Evolutionary conservation across 1,140 invertebrate species (phyloP).

Genomic region (Ylistrum balloti): DNA sequence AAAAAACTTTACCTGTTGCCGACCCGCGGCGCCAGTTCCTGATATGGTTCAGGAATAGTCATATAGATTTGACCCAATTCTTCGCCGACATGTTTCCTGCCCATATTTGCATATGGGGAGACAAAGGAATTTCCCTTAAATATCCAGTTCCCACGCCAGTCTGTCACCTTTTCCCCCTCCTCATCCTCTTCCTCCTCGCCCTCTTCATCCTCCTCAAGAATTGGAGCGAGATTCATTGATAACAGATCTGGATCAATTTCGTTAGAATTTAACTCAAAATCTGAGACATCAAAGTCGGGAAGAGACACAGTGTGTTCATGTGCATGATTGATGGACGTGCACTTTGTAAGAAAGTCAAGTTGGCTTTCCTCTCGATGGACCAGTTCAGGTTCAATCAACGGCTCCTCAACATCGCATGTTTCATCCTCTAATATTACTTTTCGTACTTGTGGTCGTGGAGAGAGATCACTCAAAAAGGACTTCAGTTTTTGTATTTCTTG

Average conservation of each 20-base stretch:
- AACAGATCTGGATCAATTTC: constrained; percentile 78
- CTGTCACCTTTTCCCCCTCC: constrained; percentile 58
- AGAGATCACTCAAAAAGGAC: constrained; percentile 70
- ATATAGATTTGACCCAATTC: constrained; percentile 64
- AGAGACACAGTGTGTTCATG: constrained; percentile 65
- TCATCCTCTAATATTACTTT: constrained; percentile 63
- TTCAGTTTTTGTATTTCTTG: constrained; percentile 74
- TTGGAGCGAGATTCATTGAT: constrained; percentile 79
- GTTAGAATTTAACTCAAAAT: constrained; percentile 70
- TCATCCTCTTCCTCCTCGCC: constrained; percentile 71
- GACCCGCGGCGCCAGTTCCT: constrained; percentile 68
- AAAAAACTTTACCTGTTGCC: constrained; percentile 71
- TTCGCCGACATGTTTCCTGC: constrained; percentile 58
- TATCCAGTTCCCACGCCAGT: constrained; percentile 76
- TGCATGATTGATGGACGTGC: constrained; percentile 69
- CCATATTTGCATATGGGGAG: constrained; percentile 62
- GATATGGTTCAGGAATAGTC: constrained; percentile 72
- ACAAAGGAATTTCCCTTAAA: constrained; percentile 67
- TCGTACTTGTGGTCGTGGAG: constrained; percentile 63
- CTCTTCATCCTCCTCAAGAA: constrained; percentile 78
- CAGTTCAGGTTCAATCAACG: constrained; percentile 59
- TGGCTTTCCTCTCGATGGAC: constrained; percentile 66
- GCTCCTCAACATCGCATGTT: constrained; percentile 63
- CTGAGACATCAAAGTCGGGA: constrained; percentile 74
- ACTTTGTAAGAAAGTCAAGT: constrained; percentile 68